Conservation (phyloP, 1,140 invertebrate genomes). For the Chironomus tepperi region DNA sequence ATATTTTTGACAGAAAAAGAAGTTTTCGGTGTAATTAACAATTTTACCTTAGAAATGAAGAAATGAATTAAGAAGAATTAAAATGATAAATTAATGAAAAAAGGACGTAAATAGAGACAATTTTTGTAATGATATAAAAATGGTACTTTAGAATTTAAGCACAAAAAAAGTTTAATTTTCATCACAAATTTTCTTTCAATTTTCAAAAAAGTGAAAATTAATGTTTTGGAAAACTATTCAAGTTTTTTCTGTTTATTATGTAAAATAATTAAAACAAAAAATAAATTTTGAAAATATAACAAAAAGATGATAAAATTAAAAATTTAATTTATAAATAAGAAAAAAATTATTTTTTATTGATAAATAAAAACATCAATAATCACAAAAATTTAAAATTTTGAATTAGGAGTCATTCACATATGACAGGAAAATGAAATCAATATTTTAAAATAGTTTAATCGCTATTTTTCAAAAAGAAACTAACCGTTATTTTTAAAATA, state of each 20-base stretch:
- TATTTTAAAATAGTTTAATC: too few relatives aligned
- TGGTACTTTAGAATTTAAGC: background rate
- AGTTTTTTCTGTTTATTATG: too few relatives aligned
- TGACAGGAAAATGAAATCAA: too few relatives aligned
- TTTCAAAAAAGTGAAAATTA: background rate
- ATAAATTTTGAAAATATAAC: background rate
- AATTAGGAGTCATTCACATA: too few relatives aligned
- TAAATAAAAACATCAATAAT: conserved; percentile 10
- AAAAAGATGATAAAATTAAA: background rate
- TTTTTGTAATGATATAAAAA: conserved; percentile 3
- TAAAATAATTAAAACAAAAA: background rate
- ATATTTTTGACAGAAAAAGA: background rate
- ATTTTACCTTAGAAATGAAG: background rate
- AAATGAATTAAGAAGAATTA: background rate
- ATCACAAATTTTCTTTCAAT: background rate
- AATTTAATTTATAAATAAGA: background rate
- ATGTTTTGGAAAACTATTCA: too few relatives aligned
- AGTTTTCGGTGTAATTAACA: background rate
- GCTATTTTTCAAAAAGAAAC: too few relatives aligned
- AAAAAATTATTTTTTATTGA: background rate
- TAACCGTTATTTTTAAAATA: too few relatives aligned
- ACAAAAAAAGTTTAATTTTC: background rate
- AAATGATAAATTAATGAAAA: background rate
- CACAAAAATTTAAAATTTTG: background rate
- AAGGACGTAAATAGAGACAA: conserved; percentile 12